Evolutionary conservation across 2,888 invertebrate genomes (phyloP), one percentile per base, ranked within the genome.

Genomic region (Petrolisthes cinctipes): DNA sequence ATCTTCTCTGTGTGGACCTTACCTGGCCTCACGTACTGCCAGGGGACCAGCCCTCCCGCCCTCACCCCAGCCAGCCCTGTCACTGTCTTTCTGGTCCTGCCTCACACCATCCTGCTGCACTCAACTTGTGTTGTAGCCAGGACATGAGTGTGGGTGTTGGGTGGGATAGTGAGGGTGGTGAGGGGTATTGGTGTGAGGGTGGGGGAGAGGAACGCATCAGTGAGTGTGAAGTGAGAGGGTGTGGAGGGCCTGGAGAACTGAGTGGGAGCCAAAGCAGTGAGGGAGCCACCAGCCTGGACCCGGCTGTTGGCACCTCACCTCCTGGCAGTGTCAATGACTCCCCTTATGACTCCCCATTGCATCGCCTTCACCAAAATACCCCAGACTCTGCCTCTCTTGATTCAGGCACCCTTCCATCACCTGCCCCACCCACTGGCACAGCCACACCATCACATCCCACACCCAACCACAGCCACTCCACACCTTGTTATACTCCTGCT

Each of bases 81-180:
- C 86, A 86, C 23, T 83, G 86, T n/a, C 86, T 82, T 17, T 23
- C 61, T 23, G 68, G 68, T 14, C 53, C 66, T n/a, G 37, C 61
- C 17, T 37, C 81, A 17, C 66, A 82, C 66, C 66, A 51, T 51
- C 81, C 81, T 23, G n/a, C 66, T 23, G 66, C 78, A 37, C 53
- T 86, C 71, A 76, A 61, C 7, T 68, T 83, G 71, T 79, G 86
- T 61, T 86, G 86, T 20, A 54, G 68, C 23, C 83, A 71, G 14
- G 83, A 71, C n/a, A 78, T 83, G 14, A 82, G 79, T n/a, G 82
- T 78, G 37, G 75, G 56, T 2, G 68, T 5, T 53, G 88, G 83
- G 53, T 88, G 88, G 88, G 89, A 90, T 71, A 89, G 90, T 56
- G 90, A 90, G 66, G 84, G 89, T 57, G 89, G 89, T 6, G 90